Evolutionary conservation across 30 jellyfish, hydroid and myxozoan genomes (phyloP).

Genomic region (Cassiopea xamachana): DNA sequence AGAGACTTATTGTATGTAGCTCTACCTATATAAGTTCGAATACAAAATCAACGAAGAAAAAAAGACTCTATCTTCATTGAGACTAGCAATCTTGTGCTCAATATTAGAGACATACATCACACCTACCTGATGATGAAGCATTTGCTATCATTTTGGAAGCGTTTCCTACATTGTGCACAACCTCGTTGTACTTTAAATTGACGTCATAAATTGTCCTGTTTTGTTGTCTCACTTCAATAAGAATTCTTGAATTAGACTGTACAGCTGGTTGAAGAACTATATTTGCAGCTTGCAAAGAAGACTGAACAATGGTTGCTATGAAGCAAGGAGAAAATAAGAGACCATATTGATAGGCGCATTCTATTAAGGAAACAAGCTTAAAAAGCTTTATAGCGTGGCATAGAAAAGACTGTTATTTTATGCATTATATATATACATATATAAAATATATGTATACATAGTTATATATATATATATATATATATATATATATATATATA

Average conservation of each 20-base stretch:
- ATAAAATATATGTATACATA: no score
- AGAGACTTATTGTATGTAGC: no score
- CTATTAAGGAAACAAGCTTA: no score
- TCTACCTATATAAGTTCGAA: no score
- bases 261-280: slow-evolving; percentile 77
- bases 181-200: slow-evolving; percentile 66
- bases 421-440: no score
- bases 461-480: no score
- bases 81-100: no score
- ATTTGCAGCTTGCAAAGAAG: slow-evolving; percentile 89
- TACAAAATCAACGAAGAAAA: no score
- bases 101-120: not conserved
- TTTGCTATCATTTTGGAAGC: slow-evolving; percentile 67
- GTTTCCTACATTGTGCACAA: slow-evolving; percentile 74
- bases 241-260: slow-evolving; percentile 76
- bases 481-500: no score
- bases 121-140: slow-evolving; percentile 76
- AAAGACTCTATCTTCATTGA: not conserved
- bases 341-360: no score
- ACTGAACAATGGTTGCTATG: slow-evolving; percentile 89
- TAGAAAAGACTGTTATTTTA: no score
- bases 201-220: slow-evolving; percentile 67
- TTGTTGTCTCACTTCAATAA: slow-evolving; percentile 52
- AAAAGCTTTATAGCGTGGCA: no score
- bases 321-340: not conserved